Evolutionary conservation across 1,140 invertebrate genomes (phyloP), one percentile per base, ranked within the genome.

Genomic region (Centruroides sculpturatus): DNA sequence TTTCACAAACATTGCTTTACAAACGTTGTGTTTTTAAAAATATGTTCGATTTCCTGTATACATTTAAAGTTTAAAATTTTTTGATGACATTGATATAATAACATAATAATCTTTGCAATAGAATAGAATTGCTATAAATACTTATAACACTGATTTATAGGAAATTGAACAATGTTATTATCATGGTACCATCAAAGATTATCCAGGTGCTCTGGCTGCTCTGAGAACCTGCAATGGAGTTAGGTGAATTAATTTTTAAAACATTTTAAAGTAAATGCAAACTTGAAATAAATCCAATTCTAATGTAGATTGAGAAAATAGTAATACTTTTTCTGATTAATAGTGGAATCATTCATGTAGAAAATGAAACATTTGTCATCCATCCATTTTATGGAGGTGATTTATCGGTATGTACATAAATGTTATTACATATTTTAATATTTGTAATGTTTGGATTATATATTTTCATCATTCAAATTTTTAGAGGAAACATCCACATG

Each of bases 141-240:
- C 48, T 49, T 10, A 10, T 49, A 10, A n/a, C 48, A 49, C 9
- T 55, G 9, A 12, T 55, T 58, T 71, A 65, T 67, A 79, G 89
- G 89, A 92, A 78, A 91, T 92, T 75, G 91, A 93, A 72, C 89
- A 93, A 75, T 95, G 91, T 73, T 96, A 94, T 77, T 96, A 96
- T 72, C 92, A 95, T 73, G 92, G 91, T 55, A 89, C 85, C 5
- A 88, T 96, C 5, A 64, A 91, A 73, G 92, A 93, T 77, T 92
- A 94, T 76, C 91, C 92, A 10, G 92, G 91, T 64, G 92, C 92
- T n/a, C 88, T 84, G 64, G 92, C 92, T 48, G 92, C 92, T 65
- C 92, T 97, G 76, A 89, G 94, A 74, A 98, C 92, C 11, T 98
- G 93, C 77, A 93, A 94, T 74, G 93, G 93, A 52, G 87, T 98